phyloP scores from a whole-genome alignment of 2,888 invertebrate genomes.

The Amaurobius ferox region DNA sequence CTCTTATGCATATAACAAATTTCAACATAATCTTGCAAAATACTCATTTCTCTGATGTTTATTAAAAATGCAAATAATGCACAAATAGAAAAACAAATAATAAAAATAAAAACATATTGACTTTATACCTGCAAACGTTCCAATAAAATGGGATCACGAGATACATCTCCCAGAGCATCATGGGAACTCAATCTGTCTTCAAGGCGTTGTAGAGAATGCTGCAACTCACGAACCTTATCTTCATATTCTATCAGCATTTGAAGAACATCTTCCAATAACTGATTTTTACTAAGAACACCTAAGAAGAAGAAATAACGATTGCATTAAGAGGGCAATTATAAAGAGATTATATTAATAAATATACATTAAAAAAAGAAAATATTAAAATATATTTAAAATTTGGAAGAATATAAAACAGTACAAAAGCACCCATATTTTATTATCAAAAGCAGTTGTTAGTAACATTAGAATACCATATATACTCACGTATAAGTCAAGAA shows the following conservation, averaged over 20 bases:
- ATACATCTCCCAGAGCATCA: slow-evolving; percentile 87
- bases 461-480: too few relatives aligned
- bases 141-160: slow-evolving; percentile 81
- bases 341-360: too few relatives aligned
- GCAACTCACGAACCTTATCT: slow-evolving; percentile 88
- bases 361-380: not conserved
- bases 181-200: slow-evolving; percentile 89
- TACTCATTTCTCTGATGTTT: too few relatives aligned
- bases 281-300: slow-evolving; percentile 84
- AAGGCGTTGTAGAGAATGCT: slow-evolving; percentile 89
- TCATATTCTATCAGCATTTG: slow-evolving; percentile 86
- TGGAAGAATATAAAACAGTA: not conserved
- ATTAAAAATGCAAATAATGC: too few relatives aligned
- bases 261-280: slow-evolving; percentile 87
- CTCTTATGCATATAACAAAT: too few relatives aligned
- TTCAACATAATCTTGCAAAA: too few relatives aligned
- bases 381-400: not conserved
- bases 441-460: too few relatives aligned
- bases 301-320: slow-evolving; percentile 20
- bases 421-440: too few relatives aligned
- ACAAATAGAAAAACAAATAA: not conserved
- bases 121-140: slow-evolving; percentile 87
- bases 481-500: too few relatives aligned
- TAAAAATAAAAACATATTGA: too few relatives aligned
- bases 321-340: too few relatives aligned